Base-by-base conservation (phyloP, 2,113 vertebrate genomes). In the Seriola quinqueradiata region DNA sequence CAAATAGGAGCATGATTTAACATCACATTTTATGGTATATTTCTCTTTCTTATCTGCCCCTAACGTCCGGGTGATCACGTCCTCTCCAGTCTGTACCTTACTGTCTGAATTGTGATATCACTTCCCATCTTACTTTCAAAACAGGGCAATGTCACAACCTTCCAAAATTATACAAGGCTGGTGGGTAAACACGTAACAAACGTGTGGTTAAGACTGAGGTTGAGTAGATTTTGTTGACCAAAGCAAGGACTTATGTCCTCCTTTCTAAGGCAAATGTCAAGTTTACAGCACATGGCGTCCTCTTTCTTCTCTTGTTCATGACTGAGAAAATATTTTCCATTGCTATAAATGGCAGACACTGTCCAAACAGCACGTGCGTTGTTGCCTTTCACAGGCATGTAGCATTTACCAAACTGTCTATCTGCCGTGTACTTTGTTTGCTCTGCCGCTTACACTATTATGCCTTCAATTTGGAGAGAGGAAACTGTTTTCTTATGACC, bases 401-500 rank as follows among this genome's bases (percentile, higher is more conserved):
- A 46, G 25, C 65, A 61, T 71, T 76, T 44, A 81, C 64, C 9
- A 71, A 40, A 71, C 70, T 32, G 76, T 72, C 59, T 85, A 59
- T 87, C 77, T 68, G 46, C 71, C 44, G 70, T 68, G 34, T 57
- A 0, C 58, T 65, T 71, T 83, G 79, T 82, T 90, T 91, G 88
- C 84, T 83, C 78, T 55, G 68, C 77, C 52, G 9, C 76, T 79
- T 71, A 64, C 48, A 59, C 68, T 74, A 71, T 81, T 77, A 85
- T 58, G 79, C 71, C 55, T 85, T 69, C 76, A 85, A 83, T 84
- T 89, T 65, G 46, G 69, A 48, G 60, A 82, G 83, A 83, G 82
- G 73, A 87, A 93, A 94, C 88, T 87, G 88, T 90, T 94, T 93
- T 91, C 79, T 83, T 85, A 83, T 52, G 75, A 87, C 75, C 82